Evolutionary conservation across 2,888 invertebrate species (phyloP).

Genomic region (Dryocosmus kuriphilus): DNA sequence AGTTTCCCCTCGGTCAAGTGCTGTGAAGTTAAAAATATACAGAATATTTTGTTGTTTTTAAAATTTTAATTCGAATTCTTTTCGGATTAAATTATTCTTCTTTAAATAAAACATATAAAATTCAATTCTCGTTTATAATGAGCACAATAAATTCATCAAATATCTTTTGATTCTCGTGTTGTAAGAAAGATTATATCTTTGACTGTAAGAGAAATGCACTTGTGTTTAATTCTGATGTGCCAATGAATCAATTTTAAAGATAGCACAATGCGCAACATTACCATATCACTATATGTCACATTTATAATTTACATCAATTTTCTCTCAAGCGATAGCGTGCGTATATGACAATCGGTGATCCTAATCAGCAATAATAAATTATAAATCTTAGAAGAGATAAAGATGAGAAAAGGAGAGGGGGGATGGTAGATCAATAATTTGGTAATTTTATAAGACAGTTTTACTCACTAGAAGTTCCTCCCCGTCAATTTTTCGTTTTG

Average conservation of each 20-base stretch:
- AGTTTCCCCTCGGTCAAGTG: conserved; percentile 76
- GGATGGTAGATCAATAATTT: not conserved
- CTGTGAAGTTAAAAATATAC: too few species aligned
- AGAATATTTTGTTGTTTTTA: too few species aligned
- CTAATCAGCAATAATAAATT: not conserved
- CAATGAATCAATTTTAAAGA: conserved; percentile 19
- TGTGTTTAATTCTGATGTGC: conserved; percentile 1
- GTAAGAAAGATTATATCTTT: not conserved
- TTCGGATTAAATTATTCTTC: not conserved
- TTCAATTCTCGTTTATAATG: not conserved
- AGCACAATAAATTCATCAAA: not conserved
- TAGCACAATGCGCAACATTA: not conserved
- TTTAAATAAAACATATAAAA: not conserved
- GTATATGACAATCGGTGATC: not conserved
- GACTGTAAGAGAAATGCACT: not conserved
- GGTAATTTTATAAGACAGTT: not conserved
- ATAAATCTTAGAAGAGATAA: not conserved
- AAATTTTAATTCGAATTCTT: too few species aligned
- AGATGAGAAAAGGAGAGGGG: not conserved
- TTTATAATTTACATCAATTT: too few species aligned
- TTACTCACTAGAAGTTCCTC: conserved; percentile 72
- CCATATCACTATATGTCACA: conserved; percentile 8
- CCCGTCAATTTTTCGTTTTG: conserved; percentile 73
- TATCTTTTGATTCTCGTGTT: not conserved
- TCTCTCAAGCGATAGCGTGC: conserved; percentile 1